phyloP scores from a whole-genome alignment of 2,888 invertebrate genomes.

The Leistus spinibarbis region DNA sequence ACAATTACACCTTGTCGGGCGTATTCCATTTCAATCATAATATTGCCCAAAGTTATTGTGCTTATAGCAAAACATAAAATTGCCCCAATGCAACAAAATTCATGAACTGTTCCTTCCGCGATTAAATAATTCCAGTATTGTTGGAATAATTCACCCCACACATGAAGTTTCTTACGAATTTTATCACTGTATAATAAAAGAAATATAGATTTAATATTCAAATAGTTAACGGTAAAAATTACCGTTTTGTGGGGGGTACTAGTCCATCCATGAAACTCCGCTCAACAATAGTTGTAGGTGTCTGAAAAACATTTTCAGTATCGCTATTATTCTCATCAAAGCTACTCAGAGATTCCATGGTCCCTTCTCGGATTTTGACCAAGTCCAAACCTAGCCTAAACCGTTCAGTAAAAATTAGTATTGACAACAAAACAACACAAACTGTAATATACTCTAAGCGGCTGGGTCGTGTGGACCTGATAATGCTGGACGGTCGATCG shows the following conservation, averaged over 20 bases:
- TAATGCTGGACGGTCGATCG: conserved; percentile 52
- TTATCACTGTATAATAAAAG: conserved; percentile 44
- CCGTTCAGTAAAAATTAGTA: conserved; percentile 15
- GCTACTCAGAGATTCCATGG: conserved; percentile 42
- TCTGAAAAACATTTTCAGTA: conserved; percentile 13
- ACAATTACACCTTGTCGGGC: conserved; percentile 44
- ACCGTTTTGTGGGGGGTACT: too few species aligned
- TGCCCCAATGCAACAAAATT: conserved; percentile 51
- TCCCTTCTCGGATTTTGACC: conserved; percentile 54
- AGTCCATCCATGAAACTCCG: not conserved
- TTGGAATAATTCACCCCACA: conserved; percentile 43
- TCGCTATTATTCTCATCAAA: conserved; percentile 36
- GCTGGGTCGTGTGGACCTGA: conserved; percentile 56
- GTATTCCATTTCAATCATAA: conserved; percentile 52
- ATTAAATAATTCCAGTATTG: conserved; percentile 47
- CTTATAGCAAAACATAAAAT: conserved; percentile 54
- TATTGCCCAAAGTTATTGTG: conserved; percentile 51
- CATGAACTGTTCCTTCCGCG: conserved; percentile 49
- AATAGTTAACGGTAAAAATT: not conserved
- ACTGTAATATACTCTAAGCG: conserved; percentile 53
- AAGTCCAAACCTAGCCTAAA: conserved; percentile 54
- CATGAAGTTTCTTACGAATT: conserved; percentile 43
- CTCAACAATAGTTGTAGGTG: conserved; percentile 5
- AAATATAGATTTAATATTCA: too few species aligned
- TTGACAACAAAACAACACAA: not conserved